Base-by-base conservation (phyloP, 2,113 vertebrate genomes). In the Nothoprocta perdicaria region DNA sequence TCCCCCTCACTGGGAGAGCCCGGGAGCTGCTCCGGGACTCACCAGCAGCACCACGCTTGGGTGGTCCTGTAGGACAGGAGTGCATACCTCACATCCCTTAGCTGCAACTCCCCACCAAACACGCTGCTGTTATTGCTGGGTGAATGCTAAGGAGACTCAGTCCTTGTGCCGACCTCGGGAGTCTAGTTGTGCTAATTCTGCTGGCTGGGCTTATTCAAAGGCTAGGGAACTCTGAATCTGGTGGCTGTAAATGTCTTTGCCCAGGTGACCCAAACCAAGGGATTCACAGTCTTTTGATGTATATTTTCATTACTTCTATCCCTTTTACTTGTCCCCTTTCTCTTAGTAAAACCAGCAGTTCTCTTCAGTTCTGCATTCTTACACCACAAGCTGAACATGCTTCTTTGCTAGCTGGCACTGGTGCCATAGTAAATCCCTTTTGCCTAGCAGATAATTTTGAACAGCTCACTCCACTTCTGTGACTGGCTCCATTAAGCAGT, bases 11-110 rank as follows among this genome's bases (percentile, higher is more conserved):
- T 58, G 26, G 53, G 53, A 55, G 26, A 55, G 53, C 53, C 52
- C 14, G 27, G 53, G 27, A 29, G 53, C 27, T 16, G 14, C 53
- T 9, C 14, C 27, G 14, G 53, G 15, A 29, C 26, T 55, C 9
- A 9, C 53, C 14, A 6, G 27, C 53, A 29, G 53, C 52, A 6
- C 27, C 53, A 16, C 10, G 27, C 27, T 29, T 8, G 53, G 53
- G 53, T 27, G 53, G 14, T 29, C 53, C 53, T 22, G 10, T 29
- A 6, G 53, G 53, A 55, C 52, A 14, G 14, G 26, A 38, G 23
- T 14, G 0, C 0, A 23, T 46, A 38, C 43, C 38, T 33, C 60
- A 17, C 27, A 48, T 5, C 9, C 7, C 27, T 57, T 38, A n/a
- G 17, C 46, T 62, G 9, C 16, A 15, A 5, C 5, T 38, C 17